These are phyloP conservation scores for Drosophila quinaria DNA, from an alignment of 2,888 invertebrate genomes.

Conservation along the genomic window DNA sequence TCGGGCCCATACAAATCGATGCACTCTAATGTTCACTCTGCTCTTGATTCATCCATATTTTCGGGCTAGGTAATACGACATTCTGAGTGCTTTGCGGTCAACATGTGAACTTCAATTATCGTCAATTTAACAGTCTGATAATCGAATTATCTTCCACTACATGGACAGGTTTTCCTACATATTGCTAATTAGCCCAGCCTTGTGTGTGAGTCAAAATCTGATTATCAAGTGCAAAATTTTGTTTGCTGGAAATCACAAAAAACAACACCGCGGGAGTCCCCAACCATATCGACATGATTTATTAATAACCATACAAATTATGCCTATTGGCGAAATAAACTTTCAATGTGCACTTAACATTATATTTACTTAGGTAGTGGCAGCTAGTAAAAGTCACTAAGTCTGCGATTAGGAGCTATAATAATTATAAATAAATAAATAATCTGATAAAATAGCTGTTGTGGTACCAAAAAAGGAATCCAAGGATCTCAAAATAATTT, in stretches of 20 bases:
- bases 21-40: neutral
- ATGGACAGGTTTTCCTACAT: neutral
- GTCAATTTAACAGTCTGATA: slow-evolving; percentile 8
- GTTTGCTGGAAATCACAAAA: slow-evolving; percentile 10
- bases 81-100: slow-evolving; percentile 3
- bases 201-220: slow-evolving; percentile 33
- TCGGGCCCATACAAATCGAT: too few relatives aligned
- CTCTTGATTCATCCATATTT: slow-evolving; percentile 24
- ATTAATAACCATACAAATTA: slow-evolving; percentile 18
- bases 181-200: slow-evolving; percentile 1
- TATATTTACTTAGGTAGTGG: slow-evolving; percentile 11
- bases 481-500: neutral
- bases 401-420: neutral
- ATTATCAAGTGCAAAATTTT: slow-evolving; percentile 14
- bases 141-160: slow-evolving; percentile 7
- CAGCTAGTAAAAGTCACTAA: slow-evolving; percentile 5
- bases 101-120: slow-evolving; percentile 19
- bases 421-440: slow-evolving; percentile 5
- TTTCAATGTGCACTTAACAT: slow-evolving; percentile 10
- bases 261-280: slow-evolving; percentile 58
- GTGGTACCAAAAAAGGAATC: neutral
- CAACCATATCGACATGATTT: slow-evolving; percentile 26
- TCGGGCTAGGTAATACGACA: neutral
- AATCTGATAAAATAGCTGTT: too few relatives aligned
- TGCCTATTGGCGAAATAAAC: slow-evolving; percentile 6